Evolutionary conservation across 1,140 invertebrate species (phyloP), one percentile per base, ranked within the genome.

Genomic region (Luehdorfia chinensis): DNA sequence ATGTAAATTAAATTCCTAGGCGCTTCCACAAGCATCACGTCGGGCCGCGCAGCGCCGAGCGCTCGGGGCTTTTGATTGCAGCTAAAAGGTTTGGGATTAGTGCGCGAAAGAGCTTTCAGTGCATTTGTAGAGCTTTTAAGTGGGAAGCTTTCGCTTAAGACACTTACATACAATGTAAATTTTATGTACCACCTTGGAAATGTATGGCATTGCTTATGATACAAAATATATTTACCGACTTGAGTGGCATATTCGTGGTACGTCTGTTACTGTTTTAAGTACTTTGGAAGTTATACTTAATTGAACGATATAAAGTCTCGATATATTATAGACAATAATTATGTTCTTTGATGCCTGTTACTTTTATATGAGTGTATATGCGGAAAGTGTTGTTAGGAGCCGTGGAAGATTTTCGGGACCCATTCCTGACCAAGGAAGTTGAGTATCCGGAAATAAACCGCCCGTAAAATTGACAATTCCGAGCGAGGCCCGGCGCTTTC

Each of bases 381-480:
- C 30, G 4, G 30, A 43, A 43, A 50, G 27, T 57, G 30, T 45
- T 49, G 50, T 44, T 50, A 37, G 49, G 16, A 44, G 36, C 31
- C 3, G 34, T 25, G 52, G 45, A 54, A 33, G 50, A 43, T 46
- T 47, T 64, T 64, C 55, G 67, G 68, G 48, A 63, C 48, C 55
- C 44, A 50, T 63, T 44, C 55, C 65, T 67, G 73, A 67, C 76
- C 66, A 68, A 83, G 73, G 70, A 84, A 76, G 71, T 76, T 81
- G 73, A 75, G 76, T 84, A 74, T 83, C 84, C 85, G 79, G 84
- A 75, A 88, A 80, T 87, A 89, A 90, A 89, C 89, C 84, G 84
- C 80, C 83, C 87, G 88, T 88, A 89, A 89, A 89, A 90, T 89
- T 89, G 88, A 85, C 89, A 89, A 89, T 89, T 89, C 87, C 87